These are phyloP conservation scores for Pelecanoides urinatrix DNA, from an alignment of 2,113 vertebrate species.

Conservation along the genomic window DNA sequence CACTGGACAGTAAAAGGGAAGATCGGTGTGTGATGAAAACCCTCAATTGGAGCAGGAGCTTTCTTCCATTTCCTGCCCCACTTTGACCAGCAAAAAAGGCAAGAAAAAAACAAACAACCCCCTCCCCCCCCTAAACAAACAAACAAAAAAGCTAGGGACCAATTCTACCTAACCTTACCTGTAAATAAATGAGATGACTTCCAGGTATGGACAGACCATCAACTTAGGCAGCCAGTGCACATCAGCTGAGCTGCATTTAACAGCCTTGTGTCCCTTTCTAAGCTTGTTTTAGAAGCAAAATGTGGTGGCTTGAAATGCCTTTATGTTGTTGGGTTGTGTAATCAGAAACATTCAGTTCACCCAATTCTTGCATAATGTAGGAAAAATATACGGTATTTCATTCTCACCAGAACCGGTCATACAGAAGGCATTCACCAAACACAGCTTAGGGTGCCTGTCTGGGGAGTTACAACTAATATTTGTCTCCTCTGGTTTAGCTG, in stretches of 20 bases:
- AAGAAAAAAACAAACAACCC: rapidly evolving
- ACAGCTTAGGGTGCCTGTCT: background rate
- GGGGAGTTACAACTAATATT: background rate
- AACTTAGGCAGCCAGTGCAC: background rate
- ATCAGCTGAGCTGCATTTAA: background rate
- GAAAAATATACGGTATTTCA: background rate
- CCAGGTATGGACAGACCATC: background rate
- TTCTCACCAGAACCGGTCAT: background rate
- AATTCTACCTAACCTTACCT: background rate
- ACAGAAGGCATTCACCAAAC: background rate
- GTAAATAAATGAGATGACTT: background rate
- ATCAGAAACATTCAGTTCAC: background rate
- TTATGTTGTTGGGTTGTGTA: background rate
- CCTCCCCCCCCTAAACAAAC: background rate
- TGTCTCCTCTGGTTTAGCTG: background rate
- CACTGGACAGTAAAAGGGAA: background rate
- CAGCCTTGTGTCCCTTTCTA: background rate
- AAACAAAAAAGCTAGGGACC: background rate
- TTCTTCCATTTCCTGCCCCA: background rate
- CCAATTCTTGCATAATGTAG: background rate
- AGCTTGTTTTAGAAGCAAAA: background rate
- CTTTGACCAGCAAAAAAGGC: background rate
- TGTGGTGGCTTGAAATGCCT: background rate
- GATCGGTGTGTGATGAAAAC: background rate
- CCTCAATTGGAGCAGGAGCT: background rate